Conservation (phyloP, 2,888 invertebrate genomes). For the Drosophila fungiperda region DNA sequence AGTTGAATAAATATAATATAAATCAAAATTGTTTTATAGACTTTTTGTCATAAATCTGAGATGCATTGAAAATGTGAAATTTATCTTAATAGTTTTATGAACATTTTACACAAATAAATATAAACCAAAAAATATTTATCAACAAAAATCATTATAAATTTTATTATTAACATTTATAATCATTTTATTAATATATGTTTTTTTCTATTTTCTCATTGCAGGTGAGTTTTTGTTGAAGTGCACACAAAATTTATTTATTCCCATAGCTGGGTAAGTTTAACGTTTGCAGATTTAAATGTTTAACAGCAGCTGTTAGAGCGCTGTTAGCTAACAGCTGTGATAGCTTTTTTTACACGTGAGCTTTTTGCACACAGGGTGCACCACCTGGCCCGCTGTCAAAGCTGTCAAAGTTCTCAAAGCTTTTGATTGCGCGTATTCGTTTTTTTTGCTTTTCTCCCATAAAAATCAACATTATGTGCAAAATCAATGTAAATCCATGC, state of each 20-base stretch:
- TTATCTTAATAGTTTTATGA: not conserved
- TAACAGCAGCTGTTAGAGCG: constrained; percentile 44
- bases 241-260: not conserved
- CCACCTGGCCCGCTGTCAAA: not conserved
- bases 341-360: constrained; percentile 32
- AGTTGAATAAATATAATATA: not conserved
- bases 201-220: constrained; percentile 52
- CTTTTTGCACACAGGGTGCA: constrained; percentile 36
- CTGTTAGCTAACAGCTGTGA: constrained; percentile 39
- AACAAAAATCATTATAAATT: not conserved
- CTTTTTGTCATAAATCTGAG: not conserved
- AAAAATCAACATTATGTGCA: constrained; percentile 3
- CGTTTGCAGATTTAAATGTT: constrained; percentile 26
- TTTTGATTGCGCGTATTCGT: constrained; percentile 6
- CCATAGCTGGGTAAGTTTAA: constrained; percentile 43
- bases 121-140: not conserved
- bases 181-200: constrained; percentile 4
- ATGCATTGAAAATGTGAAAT: not conserved
- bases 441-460: not conserved
- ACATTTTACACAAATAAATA: not conserved
- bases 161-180: not conserved
- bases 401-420: constrained; percentile 26
- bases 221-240: constrained; percentile 60
- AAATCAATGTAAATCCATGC: constrained; percentile 39
- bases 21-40: not conserved